phyloP scores from a whole-genome alignment of 1,140 invertebrate genomes.

The Ridgeia piscesae region DNA sequence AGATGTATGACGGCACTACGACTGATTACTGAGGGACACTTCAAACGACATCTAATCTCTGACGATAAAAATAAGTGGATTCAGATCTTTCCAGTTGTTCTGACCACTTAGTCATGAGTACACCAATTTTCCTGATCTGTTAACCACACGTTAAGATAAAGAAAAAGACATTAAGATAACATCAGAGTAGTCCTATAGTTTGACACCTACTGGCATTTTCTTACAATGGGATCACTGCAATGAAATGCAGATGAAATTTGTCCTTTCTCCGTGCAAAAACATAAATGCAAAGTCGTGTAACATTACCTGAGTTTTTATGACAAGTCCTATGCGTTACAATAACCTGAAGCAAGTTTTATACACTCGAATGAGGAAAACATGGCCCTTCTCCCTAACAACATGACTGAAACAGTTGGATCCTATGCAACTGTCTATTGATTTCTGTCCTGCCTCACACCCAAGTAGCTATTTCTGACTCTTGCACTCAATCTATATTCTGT shows the following conservation, averaged over 20 bases:
- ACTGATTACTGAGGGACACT: neutral
- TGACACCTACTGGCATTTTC: neutral
- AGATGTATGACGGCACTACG: neutral
- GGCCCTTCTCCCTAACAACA: neutral
- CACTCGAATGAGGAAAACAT: neutral
- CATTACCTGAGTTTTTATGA: neutral
- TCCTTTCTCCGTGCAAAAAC: neutral
- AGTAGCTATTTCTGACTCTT: neutral
- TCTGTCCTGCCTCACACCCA: neutral
- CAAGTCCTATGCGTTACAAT: neutral
- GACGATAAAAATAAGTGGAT: neutral
- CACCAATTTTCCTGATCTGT: neutral
- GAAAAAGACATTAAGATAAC: neutral
- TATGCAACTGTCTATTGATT: neutral
- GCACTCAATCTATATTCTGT: too few relatives aligned
- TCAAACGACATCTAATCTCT: neutral
- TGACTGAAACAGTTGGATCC: neutral
- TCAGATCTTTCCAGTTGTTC: neutral
- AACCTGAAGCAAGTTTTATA: neutral
- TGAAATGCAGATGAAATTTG: neutral
- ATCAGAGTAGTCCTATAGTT: neutral
- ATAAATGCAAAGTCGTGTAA: neutral
- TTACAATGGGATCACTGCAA: neutral
- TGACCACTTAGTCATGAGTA: neutral
- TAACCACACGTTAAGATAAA: neutral